Evolutionary conservation across 2,888 invertebrate species (phyloP).

Genomic region (Amphiduros pacificus): DNA sequence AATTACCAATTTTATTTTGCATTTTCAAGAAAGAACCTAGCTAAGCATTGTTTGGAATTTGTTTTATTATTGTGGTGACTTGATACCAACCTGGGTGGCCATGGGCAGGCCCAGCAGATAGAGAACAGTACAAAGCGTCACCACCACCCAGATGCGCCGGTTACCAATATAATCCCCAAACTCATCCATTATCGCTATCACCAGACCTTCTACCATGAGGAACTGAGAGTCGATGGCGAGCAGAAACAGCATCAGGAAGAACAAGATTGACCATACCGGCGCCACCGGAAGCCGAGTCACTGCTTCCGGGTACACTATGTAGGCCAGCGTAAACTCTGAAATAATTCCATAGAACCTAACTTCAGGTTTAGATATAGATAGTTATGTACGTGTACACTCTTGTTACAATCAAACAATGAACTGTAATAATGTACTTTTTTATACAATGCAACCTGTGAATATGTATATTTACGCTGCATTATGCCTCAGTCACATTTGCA

Average conservation of each 20-base stretch:
- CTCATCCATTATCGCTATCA: slow-evolving; percentile 24
- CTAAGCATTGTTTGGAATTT: too few species aligned
- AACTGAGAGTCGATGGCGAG: slow-evolving; percentile 29
- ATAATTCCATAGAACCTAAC: background rate
- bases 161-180: slow-evolving; percentile 9
- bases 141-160: slow-evolving; percentile 40
- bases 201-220: slow-evolving; percentile 22
- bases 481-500: too few species aligned
- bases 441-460: too few species aligned
- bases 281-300: slow-evolving; percentile 22
- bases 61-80: too few species aligned
- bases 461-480: too few species aligned
- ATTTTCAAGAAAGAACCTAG: too few species aligned
- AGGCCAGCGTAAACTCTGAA: slow-evolving; percentile 26
- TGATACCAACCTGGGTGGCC: slow-evolving; percentile 65
- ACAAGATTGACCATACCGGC: slow-evolving; percentile 25
- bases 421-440: too few species aligned
- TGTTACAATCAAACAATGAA: too few species aligned
- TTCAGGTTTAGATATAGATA: background rate
- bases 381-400: too few species aligned
- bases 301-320: slow-evolving; percentile 25
- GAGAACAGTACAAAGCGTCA: slow-evolving; percentile 69
- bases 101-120: slow-evolving; percentile 75
- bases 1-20: too few species aligned
- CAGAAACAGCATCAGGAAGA: slow-evolving; percentile 26